phyloP scores from a whole-genome alignment of 1,140 invertebrate species.

The Copidosoma floridanum region DNA sequence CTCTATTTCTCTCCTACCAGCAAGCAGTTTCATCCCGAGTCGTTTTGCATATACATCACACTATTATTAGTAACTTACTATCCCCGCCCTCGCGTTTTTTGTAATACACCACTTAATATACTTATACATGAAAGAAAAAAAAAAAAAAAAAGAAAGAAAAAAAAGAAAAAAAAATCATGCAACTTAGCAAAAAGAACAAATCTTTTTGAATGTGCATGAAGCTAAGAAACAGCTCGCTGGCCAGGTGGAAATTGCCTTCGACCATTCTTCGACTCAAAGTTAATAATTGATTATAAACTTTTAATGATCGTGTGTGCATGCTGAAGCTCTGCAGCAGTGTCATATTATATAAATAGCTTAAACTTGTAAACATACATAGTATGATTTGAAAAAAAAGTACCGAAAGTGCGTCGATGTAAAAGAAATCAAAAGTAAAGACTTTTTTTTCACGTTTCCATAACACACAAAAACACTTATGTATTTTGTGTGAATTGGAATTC shows the following conservation, averaged over 20 bases:
- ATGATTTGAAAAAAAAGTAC: slow-evolving; percentile 30
- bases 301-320: slow-evolving; percentile 15
- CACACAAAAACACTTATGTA: too few relatives aligned
- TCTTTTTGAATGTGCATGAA: too few relatives aligned
- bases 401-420: too few relatives aligned
- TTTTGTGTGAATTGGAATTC: slow-evolving; percentile 1
- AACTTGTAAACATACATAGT: too few relatives aligned
- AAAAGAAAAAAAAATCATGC: slow-evolving; percentile 14
- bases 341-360: slow-evolving; percentile 39
- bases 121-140: too few relatives aligned
- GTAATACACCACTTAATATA: background rate
- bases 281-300: slow-evolving; percentile 26
- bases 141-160: slow-evolving; percentile 12
- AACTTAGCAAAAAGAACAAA: too few relatives aligned
- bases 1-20: slow-evolving; percentile 18
- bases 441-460: too few relatives aligned
- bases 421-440: slow-evolving; percentile 31
- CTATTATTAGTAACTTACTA: too few relatives aligned
- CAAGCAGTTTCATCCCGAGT: slow-evolving; percentile 10
- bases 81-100: slow-evolving; percentile 11
- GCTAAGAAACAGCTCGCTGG: slow-evolving; percentile 4
- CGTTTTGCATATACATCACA: slow-evolving; percentile 15
- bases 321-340: slow-evolving; percentile 30
- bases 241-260: slow-evolving; percentile 39
- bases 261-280: slow-evolving; percentile 33